Base-by-base conservation (phyloP, 2,797 vertebrate genomes). In the Buphagus erythrorhynchus region DNA sequence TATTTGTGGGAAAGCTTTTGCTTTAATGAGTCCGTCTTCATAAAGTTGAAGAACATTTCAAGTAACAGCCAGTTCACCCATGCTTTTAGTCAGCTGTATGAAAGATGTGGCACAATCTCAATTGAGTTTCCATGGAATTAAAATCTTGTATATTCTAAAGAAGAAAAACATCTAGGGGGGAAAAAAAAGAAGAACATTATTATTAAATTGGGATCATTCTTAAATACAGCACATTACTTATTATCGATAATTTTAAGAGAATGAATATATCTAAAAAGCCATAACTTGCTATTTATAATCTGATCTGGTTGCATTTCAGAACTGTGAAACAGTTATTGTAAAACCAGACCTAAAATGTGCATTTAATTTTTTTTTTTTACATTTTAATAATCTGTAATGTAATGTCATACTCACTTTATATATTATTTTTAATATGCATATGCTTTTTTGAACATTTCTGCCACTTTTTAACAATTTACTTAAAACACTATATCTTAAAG, bases 1-100 rank as follows among this genome's bases (percentile, higher is more conserved):
- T 96, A 80, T 96, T 98, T 97, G 91, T 89, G 85, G 84, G 94
- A 96, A 93, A 92, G 48, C 79, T 97, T 97, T 95, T 97, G 75
- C 91, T 97, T 72, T 94, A 87, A 65, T 93, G 88, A 96, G 72
- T 97, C 81, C 92, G 86, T 86, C 92, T 96, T 92, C 87, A 67
- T 67, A 25, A 36, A 96, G 92, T 92, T 96, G 94, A 95, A 94
- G 97, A 97, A 94, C 89, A 96, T 97, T 97, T 87, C 93, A 93
- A 92, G 88, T 96, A 95, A 91, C 91, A 93, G 93, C 92, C 93
- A 96, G 90, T 97, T 96, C 92, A 74, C 78, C 62, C 62, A 72
- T 93, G 86, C 66, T 96, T 95, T 74, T 80, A 90, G 95, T 97
- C 95, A 95, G 80, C 86, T 85, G 83, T 84, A 61, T 68, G 74